phyloP scores from a whole-genome alignment of 2,797 vertebrate species.

The Melanotaenia maccullochi region DNA sequence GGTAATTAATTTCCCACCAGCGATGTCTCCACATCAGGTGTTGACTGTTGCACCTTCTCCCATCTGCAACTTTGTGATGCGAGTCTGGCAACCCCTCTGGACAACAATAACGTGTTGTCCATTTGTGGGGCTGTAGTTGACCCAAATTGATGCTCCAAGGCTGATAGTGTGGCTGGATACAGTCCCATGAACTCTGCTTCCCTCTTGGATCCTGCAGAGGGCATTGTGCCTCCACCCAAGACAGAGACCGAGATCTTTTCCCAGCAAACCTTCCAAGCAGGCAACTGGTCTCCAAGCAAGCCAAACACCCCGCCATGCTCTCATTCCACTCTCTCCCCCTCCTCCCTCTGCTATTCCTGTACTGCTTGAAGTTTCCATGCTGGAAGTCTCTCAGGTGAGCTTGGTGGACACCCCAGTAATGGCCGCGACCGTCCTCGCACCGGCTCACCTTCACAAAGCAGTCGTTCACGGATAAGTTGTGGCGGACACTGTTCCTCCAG shows the following conservation, averaged over 20 bases:
- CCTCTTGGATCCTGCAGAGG: constrained; percentile 43
- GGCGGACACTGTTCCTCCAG: constrained; percentile 77
- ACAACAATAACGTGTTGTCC: constrained; percentile 5
- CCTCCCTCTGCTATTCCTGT: constrained; percentile 55
- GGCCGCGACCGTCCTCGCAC: constrained; percentile 77
- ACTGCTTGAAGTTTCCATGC: constrained; percentile 74
- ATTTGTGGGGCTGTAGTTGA: constrained; percentile 11
- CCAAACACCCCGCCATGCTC: background rate
- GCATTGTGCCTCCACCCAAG: constrained; percentile 42
- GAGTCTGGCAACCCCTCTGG: background rate
- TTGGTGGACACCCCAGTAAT: constrained; percentile 77
- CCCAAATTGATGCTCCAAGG: constrained; percentile 13
- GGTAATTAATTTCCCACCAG: background rate
- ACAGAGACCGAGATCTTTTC: background rate
- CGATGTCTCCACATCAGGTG: constrained; percentile 18
- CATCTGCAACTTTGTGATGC: background rate
- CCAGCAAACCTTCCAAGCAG: constrained; percentile 1
- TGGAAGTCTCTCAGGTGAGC: constrained; percentile 69
- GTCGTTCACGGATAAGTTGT: constrained; percentile 78
- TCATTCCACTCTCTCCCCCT: constrained; percentile 38
- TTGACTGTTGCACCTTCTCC: constrained; percentile 3
- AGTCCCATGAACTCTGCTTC: constrained; percentile 22
- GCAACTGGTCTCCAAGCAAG: constrained; percentile 29
- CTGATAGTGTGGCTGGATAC: background rate
- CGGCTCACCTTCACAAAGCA: constrained; percentile 81